Percentiles rank a stretch among this genome's conserved stretches.
These are phyloP conservation scores for Invenusta paracnida DNA, from an alignment of 2,888 invertebrate species.

Conservation along the genomic window DNA sequence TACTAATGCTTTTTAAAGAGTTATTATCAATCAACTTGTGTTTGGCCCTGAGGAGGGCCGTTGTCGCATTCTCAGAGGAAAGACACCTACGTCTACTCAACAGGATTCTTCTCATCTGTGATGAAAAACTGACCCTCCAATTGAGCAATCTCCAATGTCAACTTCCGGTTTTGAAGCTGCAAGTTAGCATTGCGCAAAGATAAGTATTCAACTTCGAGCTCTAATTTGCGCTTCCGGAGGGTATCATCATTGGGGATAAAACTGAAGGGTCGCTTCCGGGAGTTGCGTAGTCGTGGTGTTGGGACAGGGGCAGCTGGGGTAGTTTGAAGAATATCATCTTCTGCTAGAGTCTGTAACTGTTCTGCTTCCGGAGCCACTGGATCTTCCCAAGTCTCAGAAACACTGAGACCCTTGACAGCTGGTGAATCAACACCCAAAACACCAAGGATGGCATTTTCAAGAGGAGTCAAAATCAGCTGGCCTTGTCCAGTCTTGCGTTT, in stretches of 20 bases:
- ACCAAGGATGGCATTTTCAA: background rate
- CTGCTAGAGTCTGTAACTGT: background rate
- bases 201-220: background rate
- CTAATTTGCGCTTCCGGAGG: background rate
- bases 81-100: background rate
- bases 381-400: background rate
- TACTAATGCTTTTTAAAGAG: no score
- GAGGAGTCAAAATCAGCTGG: background rate
- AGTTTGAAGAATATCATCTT: background rate
- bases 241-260: background rate
- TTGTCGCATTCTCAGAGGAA: background rate
- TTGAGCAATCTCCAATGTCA: background rate
- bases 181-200: background rate
- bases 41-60: background rate
- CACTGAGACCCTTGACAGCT: background rate
- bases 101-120: background rate
- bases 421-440: background rate
- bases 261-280: background rate
- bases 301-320: background rate
- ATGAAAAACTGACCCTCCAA: background rate
- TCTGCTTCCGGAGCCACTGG: background rate
- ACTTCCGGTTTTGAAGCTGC: background rate
- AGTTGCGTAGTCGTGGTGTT: background rate
- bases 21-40: no score
- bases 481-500: conserved; percentile 11